Conservation (phyloP, 2,888 invertebrate genomes). For the Synanthedon andrenaeformis region DNA sequence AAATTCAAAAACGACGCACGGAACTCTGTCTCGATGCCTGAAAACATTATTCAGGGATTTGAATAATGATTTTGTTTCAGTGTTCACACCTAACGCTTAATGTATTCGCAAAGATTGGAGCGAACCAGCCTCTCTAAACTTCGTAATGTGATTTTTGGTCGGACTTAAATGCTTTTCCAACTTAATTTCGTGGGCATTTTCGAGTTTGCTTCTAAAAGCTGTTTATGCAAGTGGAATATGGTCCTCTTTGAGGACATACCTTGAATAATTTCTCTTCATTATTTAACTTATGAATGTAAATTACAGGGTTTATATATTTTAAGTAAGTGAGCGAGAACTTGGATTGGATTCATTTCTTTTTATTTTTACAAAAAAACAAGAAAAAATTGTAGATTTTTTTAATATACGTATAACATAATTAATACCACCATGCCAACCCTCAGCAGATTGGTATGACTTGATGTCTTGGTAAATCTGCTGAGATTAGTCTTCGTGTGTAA, state of each 20-base stretch:
- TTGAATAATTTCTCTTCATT: slow-evolving; percentile 2
- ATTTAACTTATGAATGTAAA: background rate
- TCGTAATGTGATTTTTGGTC: slow-evolving; percentile 62
- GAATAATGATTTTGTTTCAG: slow-evolving; percentile 69
- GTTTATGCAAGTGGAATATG: slow-evolving; percentile 23
- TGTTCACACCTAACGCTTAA: slow-evolving; percentile 46
- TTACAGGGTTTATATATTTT: no score
- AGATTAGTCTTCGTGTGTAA: no score
- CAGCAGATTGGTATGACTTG: no score
- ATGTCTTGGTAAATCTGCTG: no score
- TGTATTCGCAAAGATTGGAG: slow-evolving; percentile 58
- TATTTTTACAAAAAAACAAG: no score
- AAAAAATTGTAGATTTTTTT: no score
- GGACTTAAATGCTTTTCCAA: slow-evolving; percentile 62
- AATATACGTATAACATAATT: no score
- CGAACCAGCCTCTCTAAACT: slow-evolving; percentile 26
- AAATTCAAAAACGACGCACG: slow-evolving; percentile 69
- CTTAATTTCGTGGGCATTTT: slow-evolving; percentile 49
- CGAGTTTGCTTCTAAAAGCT: slow-evolving; percentile 23
- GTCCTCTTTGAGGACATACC: slow-evolving; percentile 1
- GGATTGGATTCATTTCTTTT: no score
- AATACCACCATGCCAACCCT: no score
- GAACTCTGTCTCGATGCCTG: slow-evolving; percentile 61
- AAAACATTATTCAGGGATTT: slow-evolving; percentile 69
- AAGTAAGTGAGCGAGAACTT: no score